Evolutionary conservation across 1,140 invertebrate species (phyloP), one percentile per base, ranked within the genome.

Genomic region (Drosophila murphyi): DNA sequence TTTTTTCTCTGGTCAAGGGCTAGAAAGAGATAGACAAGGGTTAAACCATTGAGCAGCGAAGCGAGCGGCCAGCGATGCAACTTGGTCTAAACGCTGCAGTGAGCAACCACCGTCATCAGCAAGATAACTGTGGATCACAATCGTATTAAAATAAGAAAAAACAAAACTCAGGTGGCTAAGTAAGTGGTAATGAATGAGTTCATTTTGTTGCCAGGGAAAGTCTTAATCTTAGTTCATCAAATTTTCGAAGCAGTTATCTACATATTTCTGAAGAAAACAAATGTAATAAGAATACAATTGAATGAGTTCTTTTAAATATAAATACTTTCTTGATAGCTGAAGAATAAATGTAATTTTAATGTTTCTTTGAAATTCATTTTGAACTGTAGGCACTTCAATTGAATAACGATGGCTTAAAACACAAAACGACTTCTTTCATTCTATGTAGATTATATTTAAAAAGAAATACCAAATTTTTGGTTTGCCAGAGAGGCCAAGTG

Each of bases 1-100:
- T 62, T 76, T 12, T 65, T 55, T 51, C 6, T n/a, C 8, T 50
- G 56, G 10, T 28, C 35, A 31, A 76, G 39, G n/a, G 51, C 20
- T 10, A 4, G 39, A 29, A 12, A 28, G 43, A 34, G 43, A 47
- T 39, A 29, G n/a, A 10, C 39, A 45, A 57, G 43, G 55, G 55
- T 57, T 57, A 32, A 57, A 20, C 43, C 41, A 47, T 48, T 47
- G 57, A 48, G 3, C 57, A 60, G 57, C 41, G 56, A 45, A 47
- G 56, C 57, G 43, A 60, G 12, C 57, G 43, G 48, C n/a, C 7
- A 5, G 39, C 3, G 10, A 7, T 48, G 43, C 31, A 39, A 2
- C 28, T 57, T n/a, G 52, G 34, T n/a, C 39, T 43, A 43, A 43
- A n/a, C 39, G 39, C 2, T n/a, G 4, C 10, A n/a, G 32, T 31